Conservation (phyloP, 2,797 vertebrate species). For the Tokudaia muenninki region DNA sequence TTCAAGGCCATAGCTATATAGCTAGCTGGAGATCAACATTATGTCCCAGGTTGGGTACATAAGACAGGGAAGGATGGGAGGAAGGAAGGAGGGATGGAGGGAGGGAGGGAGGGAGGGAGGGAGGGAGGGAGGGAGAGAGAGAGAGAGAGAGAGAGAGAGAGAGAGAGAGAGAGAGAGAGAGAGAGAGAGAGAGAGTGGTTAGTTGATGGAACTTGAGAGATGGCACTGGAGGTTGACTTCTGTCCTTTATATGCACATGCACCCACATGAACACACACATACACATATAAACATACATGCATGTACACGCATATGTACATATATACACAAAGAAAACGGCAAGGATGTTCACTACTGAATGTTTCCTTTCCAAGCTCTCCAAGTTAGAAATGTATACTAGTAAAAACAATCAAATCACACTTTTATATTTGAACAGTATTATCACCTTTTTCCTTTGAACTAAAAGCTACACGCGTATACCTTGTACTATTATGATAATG, state of each 20-base stretch:
- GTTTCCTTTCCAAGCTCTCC: conserved; percentile 6
- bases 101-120: too few species aligned
- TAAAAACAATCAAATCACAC: not conserved
- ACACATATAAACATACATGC: not conserved
- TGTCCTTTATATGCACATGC: not conserved
- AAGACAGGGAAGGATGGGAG: not conserved
- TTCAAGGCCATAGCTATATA: not conserved
- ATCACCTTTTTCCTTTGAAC: conserved; percentile 29
- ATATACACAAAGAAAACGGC: not conserved
- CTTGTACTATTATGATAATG: not conserved
- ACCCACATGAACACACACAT: not conserved
- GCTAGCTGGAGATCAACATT: not conserved
- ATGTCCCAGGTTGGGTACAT: too few species aligned
- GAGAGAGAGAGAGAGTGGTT: too few species aligned
- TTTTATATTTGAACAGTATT: conserved; percentile 3
- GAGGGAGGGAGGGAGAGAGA: too few species aligned
- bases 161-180: rapidly evolving
- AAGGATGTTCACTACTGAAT: not conserved
- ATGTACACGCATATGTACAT: not conserved
- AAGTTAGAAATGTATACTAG: not conserved
- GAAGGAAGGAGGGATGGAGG: too few species aligned
- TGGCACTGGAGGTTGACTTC: not conserved
- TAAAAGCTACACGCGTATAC: not conserved
- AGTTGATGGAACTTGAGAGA: not conserved
- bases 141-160: not conserved